Conservation (phyloP, 30 jellyfish, hydroid and myxozoan genomes). For the Cassiopea andromeda region DNA sequence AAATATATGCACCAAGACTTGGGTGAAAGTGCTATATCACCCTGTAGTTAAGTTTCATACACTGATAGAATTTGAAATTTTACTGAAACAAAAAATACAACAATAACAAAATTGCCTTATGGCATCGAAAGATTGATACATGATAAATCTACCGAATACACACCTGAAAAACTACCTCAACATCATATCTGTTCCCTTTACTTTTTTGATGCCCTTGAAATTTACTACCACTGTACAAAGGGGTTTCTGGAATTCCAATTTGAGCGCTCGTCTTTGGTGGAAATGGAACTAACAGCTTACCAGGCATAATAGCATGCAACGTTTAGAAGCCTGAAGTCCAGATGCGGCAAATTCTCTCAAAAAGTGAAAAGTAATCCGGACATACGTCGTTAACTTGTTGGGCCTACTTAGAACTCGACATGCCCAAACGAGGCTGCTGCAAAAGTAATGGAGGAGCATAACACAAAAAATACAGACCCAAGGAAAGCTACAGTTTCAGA, state of each 20-base stretch:
- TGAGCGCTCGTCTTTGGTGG: conserved; percentile 85
- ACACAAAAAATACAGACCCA: background rate
- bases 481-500: background rate
- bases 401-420: background rate
- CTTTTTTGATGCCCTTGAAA: conserved; percentile 99
- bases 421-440: conserved; percentile 8
- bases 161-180: conserved; percentile 97
- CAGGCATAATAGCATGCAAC: conserved; percentile 54
- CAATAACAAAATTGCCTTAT: too few species aligned
- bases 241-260: conserved; percentile 94
- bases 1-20: too few species aligned
- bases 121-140: too few species aligned
- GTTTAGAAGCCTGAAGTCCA: background rate
- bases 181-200: conserved; percentile 97
- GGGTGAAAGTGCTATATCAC: too few species aligned
- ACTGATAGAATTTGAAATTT: too few species aligned
- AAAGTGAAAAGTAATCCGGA: background rate
- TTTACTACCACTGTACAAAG: conserved; percentile 95
- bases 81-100: too few species aligned
- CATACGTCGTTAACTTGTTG: background rate
- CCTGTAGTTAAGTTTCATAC: too few species aligned
- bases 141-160: background rate
- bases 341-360: background rate
- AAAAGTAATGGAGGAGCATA: background rate
- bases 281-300: conserved; percentile 80